These are phyloP conservation scores for Ichneumoninae sp. DNA, from an alignment of 2,888 invertebrate species.

Conservation along the genomic window DNA sequence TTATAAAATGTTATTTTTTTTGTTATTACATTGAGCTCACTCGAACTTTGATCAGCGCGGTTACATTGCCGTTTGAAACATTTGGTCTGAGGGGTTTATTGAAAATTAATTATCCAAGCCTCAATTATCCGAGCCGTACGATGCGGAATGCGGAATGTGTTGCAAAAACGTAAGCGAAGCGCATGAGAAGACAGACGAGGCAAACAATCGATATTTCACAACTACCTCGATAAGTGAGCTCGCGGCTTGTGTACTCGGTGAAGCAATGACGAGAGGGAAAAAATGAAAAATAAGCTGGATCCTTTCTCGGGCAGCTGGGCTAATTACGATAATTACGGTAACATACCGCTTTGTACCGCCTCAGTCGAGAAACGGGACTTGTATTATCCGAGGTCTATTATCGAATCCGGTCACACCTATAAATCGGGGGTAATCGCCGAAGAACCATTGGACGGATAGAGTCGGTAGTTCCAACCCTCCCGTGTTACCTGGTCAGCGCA, in stretches of 20 bases:
- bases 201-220: slow-evolving; percentile 56
- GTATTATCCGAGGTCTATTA: neutral
- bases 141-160: neutral
- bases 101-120: no score
- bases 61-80: no score
- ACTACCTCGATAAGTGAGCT: slow-evolving; percentile 38
- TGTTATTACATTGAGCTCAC: no score
- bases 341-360: slow-evolving; percentile 12
- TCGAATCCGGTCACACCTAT: slow-evolving; percentile 16
- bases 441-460: slow-evolving; percentile 10
- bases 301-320: slow-evolving; percentile 12
- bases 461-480: neutral
- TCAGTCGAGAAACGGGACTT: slow-evolving; percentile 6
- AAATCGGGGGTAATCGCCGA: slow-evolving; percentile 8
- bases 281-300: slow-evolving; percentile 16
- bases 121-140: no score
- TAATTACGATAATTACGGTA: slow-evolving; percentile 54
- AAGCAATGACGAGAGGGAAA: slow-evolving; percentile 38
- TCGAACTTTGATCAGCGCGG: no score
- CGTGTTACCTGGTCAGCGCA: neutral
- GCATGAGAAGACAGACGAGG: neutral
- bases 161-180: neutral
- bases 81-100: no score
- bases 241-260: slow-evolving; percentile 33
- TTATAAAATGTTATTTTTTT: neutral